These are phyloP conservation scores for Drosophila bifasciata DNA, from an alignment of 1,140 invertebrate species.

Conservation along the genomic window DNA sequence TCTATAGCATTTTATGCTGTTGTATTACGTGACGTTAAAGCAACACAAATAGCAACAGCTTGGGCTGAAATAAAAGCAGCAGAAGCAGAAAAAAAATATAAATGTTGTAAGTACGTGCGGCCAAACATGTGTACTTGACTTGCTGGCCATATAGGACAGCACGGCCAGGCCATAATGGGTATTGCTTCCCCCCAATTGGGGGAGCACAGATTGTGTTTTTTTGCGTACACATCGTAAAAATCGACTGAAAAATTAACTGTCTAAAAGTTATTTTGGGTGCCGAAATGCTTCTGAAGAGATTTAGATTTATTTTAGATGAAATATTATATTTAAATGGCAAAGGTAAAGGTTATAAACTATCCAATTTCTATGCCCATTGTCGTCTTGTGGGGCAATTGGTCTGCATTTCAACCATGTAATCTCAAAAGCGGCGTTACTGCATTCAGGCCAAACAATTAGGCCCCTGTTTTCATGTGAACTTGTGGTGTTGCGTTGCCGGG, in stretches of 20 bases:
- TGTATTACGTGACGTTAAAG: constrained; percentile 61
- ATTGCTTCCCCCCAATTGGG: constrained; percentile 30
- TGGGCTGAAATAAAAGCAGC: constrained; percentile 50
- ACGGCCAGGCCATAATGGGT: constrained; percentile 25
- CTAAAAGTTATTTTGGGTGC: too few relatives aligned
- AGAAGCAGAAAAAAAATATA: constrained; percentile 34
- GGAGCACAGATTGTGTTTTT: constrained; percentile 41
- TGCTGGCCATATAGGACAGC: constrained; percentile 25
- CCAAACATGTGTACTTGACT: constrained; percentile 37
- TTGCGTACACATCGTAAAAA: constrained; percentile 44
- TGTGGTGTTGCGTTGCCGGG: too few relatives aligned
- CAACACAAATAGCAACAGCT: constrained; percentile 62
- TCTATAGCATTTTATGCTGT: constrained; percentile 34
- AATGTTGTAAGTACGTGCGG: constrained; percentile 59
- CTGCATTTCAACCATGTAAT: too few relatives aligned
- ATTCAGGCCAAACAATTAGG: too few relatives aligned
- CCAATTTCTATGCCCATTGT: too few relatives aligned
- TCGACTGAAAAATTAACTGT: constrained; percentile 41
- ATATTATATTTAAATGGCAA: too few relatives aligned
- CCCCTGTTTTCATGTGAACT: too few relatives aligned
- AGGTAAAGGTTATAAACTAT: too few relatives aligned
- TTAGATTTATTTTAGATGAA: too few relatives aligned
- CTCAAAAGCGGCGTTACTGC: too few relatives aligned
- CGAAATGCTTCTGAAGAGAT: background rate
- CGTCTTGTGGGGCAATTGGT: too few relatives aligned